Evolutionary conservation across 92 coral and sea anemone species (phyloP).

Genomic region (Porites evermanni): DNA sequence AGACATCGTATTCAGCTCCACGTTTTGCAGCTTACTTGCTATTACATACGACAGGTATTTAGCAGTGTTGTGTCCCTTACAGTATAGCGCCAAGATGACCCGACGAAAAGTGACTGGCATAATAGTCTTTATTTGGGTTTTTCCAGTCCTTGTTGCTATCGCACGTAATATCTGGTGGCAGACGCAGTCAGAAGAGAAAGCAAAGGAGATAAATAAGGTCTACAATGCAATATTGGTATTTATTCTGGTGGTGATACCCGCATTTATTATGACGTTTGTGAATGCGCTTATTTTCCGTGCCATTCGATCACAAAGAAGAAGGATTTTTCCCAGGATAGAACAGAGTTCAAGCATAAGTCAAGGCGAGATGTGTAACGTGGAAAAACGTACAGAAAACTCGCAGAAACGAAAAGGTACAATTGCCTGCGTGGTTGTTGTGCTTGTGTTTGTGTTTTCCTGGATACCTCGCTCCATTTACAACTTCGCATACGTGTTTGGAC

Average conservation of each 20-base stretch:
- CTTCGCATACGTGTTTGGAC: constrained; percentile 53
- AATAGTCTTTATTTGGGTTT: constrained; percentile 44
- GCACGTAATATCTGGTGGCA: constrained; percentile 60
- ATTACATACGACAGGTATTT: constrained; percentile 71
- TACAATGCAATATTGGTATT: constrained; percentile 59
- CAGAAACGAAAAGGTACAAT: constrained; percentile 51
- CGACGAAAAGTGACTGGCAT: constrained; percentile 40
- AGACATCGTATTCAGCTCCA: constrained; percentile 55
- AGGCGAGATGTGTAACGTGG: not conserved
- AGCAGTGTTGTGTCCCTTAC: constrained; percentile 73
- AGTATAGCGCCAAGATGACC: constrained; percentile 59
- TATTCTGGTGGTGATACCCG: constrained; percentile 58
- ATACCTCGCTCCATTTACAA: constrained; percentile 65
- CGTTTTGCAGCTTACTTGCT: constrained; percentile 71
- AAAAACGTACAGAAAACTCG: constrained; percentile 6
- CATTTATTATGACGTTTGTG: constrained; percentile 43
- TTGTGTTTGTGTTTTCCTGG: constrained; percentile 71
- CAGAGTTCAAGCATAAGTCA: not conserved
- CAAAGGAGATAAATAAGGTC: constrained; percentile 41
- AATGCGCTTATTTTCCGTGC: constrained; percentile 56
- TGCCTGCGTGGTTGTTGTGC: constrained; percentile 59
- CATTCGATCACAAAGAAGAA: constrained; percentile 53
- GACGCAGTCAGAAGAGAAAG: constrained; percentile 7
- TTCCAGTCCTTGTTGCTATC: constrained; percentile 56
- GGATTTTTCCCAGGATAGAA: constrained; percentile 14